Evolutionary conservation across 2,797 vertebrate species (phyloP), one percentile per base, ranked within the genome.

Genomic region (Sebastes itinus): DNA sequence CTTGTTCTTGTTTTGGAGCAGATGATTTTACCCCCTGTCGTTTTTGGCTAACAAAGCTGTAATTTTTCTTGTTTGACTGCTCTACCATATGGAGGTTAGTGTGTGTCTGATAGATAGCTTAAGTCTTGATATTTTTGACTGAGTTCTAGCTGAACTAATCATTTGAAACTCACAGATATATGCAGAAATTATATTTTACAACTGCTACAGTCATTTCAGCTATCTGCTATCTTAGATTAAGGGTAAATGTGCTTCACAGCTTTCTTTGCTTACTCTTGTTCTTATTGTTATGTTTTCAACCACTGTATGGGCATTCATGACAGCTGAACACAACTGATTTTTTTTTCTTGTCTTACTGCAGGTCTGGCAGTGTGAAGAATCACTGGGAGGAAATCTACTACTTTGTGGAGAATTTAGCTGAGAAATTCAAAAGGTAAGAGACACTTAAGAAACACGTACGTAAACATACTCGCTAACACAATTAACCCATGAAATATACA

Each of bases 371-470:
- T 71, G 97, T 99, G 84, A 96, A 96, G 78, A 88, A 97, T 87
- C 97, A 99, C 90, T 99, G 98, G 97, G 93, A 91, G 7, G 95
- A 98, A 91, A 96, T 99, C 88, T 97, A 97, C 83, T 90, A 94
- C 62, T 97, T 98, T 92, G 97, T 97, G 77, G 96, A 97, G 88
- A 95, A 95, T 83, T 90, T 99, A 86, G 96, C 98, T 1, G 96
- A 96, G 82, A 99, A 98, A 87, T 97, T 98, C 77, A 95, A 96
- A 92, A 99, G 98, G 98, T 99, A 94, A 84, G 77, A 73, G 2
- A 14, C 20, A 20, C 18, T 46, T 60, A 1, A 56, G 35, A 2
- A 71, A 46, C n/a, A 52, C 14, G 2, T 4, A 16, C 13, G 14
- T 28, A 42, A 52, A 61, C 67, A 20, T 12, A 7, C 6, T 30